A percentile compares a stretch with the other conserved stretches of the same genome.
Evolutionary conservation across 2,888 invertebrate species (phyloP).

Genomic region (Alcis repandata): DNA sequence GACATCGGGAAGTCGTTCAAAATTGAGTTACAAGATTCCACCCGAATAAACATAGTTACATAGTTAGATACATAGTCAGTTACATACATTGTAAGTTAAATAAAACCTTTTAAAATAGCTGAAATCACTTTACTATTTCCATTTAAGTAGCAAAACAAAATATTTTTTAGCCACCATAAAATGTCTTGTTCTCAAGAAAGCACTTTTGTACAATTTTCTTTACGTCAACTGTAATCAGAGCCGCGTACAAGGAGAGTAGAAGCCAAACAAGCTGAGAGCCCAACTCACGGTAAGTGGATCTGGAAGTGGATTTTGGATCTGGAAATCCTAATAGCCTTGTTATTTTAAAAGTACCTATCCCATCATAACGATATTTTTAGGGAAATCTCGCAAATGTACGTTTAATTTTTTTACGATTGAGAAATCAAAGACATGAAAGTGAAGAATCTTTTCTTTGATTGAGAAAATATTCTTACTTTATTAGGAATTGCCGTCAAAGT

Average conservation of each 20-base stretch:
- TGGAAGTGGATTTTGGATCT: slow-evolving; percentile 41
- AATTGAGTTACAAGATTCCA: too few relatives aligned
- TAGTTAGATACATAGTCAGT: too few relatives aligned
- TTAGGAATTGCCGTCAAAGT: too few relatives aligned
- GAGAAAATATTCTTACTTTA: neutral
- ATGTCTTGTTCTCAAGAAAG: slow-evolving; percentile 31
- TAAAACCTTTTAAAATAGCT: too few relatives aligned
- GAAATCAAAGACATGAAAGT: neutral
- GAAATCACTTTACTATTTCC: too few relatives aligned
- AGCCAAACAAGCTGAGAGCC: slow-evolving; percentile 41
- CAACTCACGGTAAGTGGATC: slow-evolving; percentile 41
- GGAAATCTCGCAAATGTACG: neutral
- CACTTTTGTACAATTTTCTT: slow-evolving; percentile 41
- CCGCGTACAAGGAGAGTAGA: slow-evolving; percentile 29
- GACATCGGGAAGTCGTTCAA: too few relatives aligned
- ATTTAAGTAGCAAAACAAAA: neutral
- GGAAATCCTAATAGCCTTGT: slow-evolving; percentile 33
- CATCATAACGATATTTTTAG: slow-evolving; percentile 16
- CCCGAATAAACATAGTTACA: too few relatives aligned
- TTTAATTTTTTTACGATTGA: neutral
- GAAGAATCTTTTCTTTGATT: neutral
- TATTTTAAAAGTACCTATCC: slow-evolving; percentile 26
- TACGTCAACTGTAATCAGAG: slow-evolving; percentile 43
- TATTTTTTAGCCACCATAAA: neutral
- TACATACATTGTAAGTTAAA: too few relatives aligned